A percentile compares a stretch with the other conserved stretches of the same genome.
These are phyloP conservation scores for Lamellibrachia columna DNA, from an alignment of 2,888 invertebrate species.

Conservation along the genomic window DNA sequence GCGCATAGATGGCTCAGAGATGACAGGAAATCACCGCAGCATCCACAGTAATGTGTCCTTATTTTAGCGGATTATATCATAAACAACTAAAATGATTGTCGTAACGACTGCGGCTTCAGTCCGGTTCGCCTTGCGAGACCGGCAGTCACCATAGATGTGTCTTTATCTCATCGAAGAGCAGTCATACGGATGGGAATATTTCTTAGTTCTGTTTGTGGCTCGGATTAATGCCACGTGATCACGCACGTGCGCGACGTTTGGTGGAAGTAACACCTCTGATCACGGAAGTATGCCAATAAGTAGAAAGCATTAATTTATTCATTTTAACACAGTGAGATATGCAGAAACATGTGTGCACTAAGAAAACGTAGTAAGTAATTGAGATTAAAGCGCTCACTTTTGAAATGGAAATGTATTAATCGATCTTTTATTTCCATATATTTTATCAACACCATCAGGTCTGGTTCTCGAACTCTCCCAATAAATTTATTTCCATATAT, in stretches of 20 bases:
- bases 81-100: constrained; percentile 11
- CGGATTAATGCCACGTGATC: neutral
- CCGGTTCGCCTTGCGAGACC: neutral
- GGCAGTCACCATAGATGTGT: neutral
- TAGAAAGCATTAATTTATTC: too few species aligned
- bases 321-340: too few species aligned
- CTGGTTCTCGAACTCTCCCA: too few species aligned
- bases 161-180: neutral
- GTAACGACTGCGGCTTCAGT: neutral
- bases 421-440: too few species aligned
- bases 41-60: neutral
- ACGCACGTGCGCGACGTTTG: neutral
- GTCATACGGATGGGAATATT: neutral
- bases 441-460: too few species aligned
- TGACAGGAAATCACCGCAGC: constrained; percentile 3
- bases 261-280: neutral
- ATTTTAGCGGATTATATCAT: constrained; percentile 10
- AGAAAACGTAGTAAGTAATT: too few species aligned
- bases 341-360: too few species aligned
- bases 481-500: too few species aligned
- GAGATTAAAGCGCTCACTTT: too few species aligned
- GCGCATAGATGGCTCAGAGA: neutral
- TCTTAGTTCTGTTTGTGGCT: neutral
- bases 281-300: too few species aligned
- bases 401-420: too few species aligned